These are phyloP conservation scores for Macroteleia sp. DNA, from an alignment of 2,888 invertebrate genomes.

Conservation along the genomic window DNA sequence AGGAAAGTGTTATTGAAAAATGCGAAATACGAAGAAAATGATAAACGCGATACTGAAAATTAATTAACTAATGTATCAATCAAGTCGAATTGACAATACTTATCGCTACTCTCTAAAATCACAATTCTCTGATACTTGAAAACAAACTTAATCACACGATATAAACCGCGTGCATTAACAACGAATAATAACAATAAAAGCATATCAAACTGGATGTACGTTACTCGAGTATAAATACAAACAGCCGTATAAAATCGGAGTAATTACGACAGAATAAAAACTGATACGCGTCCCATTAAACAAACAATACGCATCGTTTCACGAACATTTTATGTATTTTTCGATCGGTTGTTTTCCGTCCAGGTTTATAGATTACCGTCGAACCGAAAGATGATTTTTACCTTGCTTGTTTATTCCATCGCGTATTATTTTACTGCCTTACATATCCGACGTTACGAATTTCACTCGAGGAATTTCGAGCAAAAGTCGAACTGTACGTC, in stretches of 20 bases:
- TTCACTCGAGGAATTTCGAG: conserved; percentile 31
- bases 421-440: conserved; percentile 42
- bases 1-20: background rate
- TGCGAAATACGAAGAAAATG: background rate
- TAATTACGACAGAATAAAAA: conserved; percentile 6
- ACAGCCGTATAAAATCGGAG: background rate
- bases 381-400: conserved; percentile 25
- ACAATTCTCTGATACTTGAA: conserved; percentile 1
- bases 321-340: conserved; percentile 10
- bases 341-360: conserved; percentile 16
- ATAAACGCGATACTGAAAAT: background rate
- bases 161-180: conserved; percentile 4
- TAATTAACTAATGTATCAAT: too few relatives aligned
- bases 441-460: conserved; percentile 29
- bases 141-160: background rate
- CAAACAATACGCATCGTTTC: conserved; percentile 32
- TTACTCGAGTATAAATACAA: background rate
- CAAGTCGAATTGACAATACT: too few relatives aligned
- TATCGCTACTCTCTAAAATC: background rate
- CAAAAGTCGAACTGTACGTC: conserved; percentile 44
- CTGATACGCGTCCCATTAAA: background rate
- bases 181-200: conserved; percentile 11
- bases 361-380: conserved; percentile 24
- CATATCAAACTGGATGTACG: background rate
- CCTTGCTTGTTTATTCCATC: conserved; percentile 26